Percentiles rank a stretch among this genome's conserved stretches.
phyloP scores from a whole-genome alignment of 2,113 vertebrate species.

The Donacobius atricapilla region DNA sequence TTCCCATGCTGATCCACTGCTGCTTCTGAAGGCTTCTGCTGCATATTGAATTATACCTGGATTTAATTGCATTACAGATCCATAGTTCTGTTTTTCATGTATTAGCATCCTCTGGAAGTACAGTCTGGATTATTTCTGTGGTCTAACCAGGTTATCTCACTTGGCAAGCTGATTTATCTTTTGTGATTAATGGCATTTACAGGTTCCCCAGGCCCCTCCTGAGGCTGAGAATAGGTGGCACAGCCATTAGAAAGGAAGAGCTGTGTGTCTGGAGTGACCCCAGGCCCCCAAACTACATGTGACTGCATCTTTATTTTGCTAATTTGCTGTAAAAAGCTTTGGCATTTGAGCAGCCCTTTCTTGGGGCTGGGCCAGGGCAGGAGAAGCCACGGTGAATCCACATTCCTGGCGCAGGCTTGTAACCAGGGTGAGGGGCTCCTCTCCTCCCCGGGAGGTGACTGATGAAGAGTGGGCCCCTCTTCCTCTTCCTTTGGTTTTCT shows the following conservation, averaged over 20 bases:
- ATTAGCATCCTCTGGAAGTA: slow-evolving; percentile 50
- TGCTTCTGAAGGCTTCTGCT: slow-evolving; percentile 20
- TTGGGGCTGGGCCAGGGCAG: slow-evolving; percentile 49
- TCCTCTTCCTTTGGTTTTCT: slow-evolving; percentile 16
- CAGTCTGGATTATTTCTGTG: neutral
- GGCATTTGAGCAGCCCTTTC: slow-evolving; percentile 62
- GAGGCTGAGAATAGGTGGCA: neutral
- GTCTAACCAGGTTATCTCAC: neutral
- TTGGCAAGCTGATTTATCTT: neutral
- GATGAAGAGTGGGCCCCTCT: slow-evolving; percentile 54
- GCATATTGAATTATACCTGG: slow-evolving; percentile 47
- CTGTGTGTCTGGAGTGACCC: slow-evolving; percentile 45
- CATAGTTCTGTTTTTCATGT: slow-evolving; percentile 14
- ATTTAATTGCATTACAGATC: slow-evolving; percentile 32
- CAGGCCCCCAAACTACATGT: slow-evolving; percentile 54
- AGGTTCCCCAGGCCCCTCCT: neutral
- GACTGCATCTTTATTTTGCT: slow-evolving; percentile 75
- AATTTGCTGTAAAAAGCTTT: slow-evolving; percentile 74
- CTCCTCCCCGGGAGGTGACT: neutral
- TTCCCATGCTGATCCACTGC: neutral
- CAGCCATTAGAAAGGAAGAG: slow-evolving; percentile 34
- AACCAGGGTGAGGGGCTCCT: slow-evolving; percentile 62
- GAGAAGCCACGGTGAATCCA: slow-evolving; percentile 70
- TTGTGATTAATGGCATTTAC: neutral
- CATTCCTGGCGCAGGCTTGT: slow-evolving; percentile 73